These are phyloP conservation scores for Mesorhabditis sp. DNA, from an alignment of 2,888 invertebrate species.

Conservation along the genomic window DNA sequence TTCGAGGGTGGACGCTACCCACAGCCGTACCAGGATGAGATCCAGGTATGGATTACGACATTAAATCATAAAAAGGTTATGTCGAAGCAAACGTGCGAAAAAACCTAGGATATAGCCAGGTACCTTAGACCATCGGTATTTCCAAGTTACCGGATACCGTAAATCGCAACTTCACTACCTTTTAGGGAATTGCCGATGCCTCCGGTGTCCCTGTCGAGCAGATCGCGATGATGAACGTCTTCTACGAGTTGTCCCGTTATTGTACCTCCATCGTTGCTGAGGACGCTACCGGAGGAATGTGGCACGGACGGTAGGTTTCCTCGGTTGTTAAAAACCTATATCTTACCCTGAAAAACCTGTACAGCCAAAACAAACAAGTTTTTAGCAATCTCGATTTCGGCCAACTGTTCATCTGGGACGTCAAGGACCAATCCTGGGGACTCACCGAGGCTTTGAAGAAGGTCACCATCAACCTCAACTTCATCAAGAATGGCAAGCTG, in stretches of 20 bases:
- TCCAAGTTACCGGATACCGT: too few species aligned
- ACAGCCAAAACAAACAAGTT: background rate
- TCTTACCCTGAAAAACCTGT: too few species aligned
- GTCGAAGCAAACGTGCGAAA: background rate
- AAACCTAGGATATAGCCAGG: background rate
- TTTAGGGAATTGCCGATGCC: constrained; percentile 42
- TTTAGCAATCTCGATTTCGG: constrained; percentile 46
- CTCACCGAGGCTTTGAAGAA: constrained; percentile 40
- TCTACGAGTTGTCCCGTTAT: constrained; percentile 48
- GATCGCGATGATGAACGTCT: constrained; percentile 44
- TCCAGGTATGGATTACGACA: constrained; percentile 21
- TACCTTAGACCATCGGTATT: background rate
- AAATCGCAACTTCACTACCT: too few species aligned
- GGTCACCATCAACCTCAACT: constrained; percentile 42
- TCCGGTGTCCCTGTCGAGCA: constrained; percentile 39
- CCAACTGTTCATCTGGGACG: constrained; percentile 44
- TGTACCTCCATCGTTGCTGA: constrained; percentile 48
- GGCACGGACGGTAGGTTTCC: constrained; percentile 26
- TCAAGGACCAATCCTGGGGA: constrained; percentile 36
- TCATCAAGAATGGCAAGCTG: constrained; percentile 33
- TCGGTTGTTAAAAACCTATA: too few species aligned
- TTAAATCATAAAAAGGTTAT: background rate
- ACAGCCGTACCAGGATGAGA: constrained; percentile 38
- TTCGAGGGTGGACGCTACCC: constrained; percentile 37
- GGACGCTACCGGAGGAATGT: constrained; percentile 28